Evolutionary conservation across 2,888 invertebrate species (phyloP), one percentile per base, ranked within the genome.

Genomic region (Caenorhabditis parvicauda): DNA sequence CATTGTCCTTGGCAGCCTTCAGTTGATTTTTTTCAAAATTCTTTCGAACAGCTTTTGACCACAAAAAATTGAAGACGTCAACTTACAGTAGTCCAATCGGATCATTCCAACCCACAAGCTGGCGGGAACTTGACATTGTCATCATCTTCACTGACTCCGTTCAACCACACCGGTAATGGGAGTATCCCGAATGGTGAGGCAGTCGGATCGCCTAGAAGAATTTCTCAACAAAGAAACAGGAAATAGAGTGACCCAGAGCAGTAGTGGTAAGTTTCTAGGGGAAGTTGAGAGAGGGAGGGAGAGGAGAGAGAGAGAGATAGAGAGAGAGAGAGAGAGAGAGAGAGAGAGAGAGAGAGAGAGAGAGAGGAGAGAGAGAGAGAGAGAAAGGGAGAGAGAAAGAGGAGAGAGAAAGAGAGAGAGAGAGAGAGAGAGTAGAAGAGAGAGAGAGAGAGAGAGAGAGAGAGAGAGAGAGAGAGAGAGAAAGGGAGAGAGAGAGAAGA

Each of bases 1-100:
- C n/a, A n/a, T n/a, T n/a, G n/a, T n/a, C n/a, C n/a, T n/a, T n/a
- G 14, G 35, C 25, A 35, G 17, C 4, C 4, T 42, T 3, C 6
- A 21, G 21, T 17, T 39, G 21, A 28, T 44, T 38, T 43, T 51
- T 9, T 3, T 51, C 22, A 22, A 37, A 54, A 19, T 44, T 45
- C 41, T 9, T 32, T 6, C 27, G 14, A 35, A 22, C 51, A 24
- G 24, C 12, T 45, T 47, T 17, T 45, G 7, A 27, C 39, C n/a
- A 32, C 27, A 27, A 41, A 27, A 28, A 27, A n/a, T 17, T 42
- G 32, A 37, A 61, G 21, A 57, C 9, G 28, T 28, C 27, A 25
- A 14, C n/a, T 68, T 78, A 54, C 71, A 79, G 79, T 79, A 22
- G 79, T 78, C 4, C 77, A 79, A 67, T 77, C 76, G 49, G 79